These are phyloP conservation scores for Ctenoplectra terminalis DNA, from an alignment of 1,140 invertebrate species.

Conservation along the genomic window DNA sequence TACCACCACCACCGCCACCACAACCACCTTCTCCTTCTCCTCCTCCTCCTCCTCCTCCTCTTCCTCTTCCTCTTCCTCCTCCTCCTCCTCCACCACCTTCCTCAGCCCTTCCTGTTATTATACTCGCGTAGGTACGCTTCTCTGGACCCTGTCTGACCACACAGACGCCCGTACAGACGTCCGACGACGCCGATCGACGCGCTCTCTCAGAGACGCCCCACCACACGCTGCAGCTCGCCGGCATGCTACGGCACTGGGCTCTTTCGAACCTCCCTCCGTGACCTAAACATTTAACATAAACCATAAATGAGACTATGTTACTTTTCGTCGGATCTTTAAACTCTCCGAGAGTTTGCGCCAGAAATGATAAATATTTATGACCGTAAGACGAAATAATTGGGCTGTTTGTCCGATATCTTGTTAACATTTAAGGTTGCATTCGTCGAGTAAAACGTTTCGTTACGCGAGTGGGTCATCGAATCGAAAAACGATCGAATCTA, in stretches of 20 bases:
- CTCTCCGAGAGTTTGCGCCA: too few species aligned
- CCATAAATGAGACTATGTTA: constrained; percentile 1
- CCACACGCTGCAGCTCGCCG: constrained; percentile 72
- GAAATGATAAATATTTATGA: too few species aligned
- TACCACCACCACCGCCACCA: constrained; percentile 43
- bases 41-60: not conserved
- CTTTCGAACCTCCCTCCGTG: constrained; percentile 63
- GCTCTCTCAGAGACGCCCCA: constrained; percentile 72
- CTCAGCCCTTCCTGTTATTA: constrained; percentile 11
- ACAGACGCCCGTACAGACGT: constrained; percentile 53
- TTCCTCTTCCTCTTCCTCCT: constrained; percentile 19
- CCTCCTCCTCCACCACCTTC: constrained; percentile 41
- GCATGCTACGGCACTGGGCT: constrained; percentile 78
- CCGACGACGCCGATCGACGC: constrained; percentile 73
- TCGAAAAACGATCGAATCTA: too few species aligned
- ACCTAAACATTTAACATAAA: constrained; percentile 50
- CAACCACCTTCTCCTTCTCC: constrained; percentile 54
- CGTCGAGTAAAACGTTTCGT: too few species aligned
- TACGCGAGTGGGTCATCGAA: too few species aligned
- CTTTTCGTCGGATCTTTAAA: too few species aligned
- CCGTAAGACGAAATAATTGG: too few species aligned
- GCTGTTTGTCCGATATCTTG: too few species aligned
- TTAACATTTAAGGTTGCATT: too few species aligned
- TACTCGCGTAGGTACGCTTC: constrained; percentile 46
- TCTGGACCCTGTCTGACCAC: constrained; percentile 49